Conservation (phyloP, 2,888 invertebrate genomes). For the Leucophenga maculata region DNA sequence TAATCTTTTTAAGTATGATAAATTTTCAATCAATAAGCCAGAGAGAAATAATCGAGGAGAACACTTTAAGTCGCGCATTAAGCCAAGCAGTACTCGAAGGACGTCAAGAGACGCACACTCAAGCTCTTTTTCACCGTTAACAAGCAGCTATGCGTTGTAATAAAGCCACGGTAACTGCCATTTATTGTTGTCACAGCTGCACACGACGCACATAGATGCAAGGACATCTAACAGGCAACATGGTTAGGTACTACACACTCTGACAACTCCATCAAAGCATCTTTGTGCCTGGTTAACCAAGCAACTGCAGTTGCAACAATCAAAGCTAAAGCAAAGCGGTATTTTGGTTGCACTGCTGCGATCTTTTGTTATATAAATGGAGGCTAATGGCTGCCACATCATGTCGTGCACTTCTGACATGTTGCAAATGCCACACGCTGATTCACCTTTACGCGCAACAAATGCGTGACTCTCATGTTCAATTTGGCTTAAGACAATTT, state of each 20-base stretch:
- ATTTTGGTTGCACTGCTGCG: too few relatives aligned
- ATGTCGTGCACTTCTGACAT: constrained; percentile 54
- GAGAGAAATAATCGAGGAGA: background rate
- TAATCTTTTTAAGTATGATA: constrained; percentile 34
- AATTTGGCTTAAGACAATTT: background rate
- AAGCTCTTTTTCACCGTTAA: background rate
- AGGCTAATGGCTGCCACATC: too few relatives aligned
- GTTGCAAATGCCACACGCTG: constrained; percentile 46
- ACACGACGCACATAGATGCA: background rate
- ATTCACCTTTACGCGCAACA: constrained; percentile 12
- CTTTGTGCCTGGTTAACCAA: too few relatives aligned
- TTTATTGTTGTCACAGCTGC: background rate
- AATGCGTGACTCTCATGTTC: constrained; percentile 13
- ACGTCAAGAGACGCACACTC: background rate
- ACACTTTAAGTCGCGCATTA: background rate
- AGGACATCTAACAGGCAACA: too few relatives aligned
- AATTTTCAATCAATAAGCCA: constrained; percentile 62
- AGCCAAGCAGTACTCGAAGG: background rate
- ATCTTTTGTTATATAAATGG: too few relatives aligned
- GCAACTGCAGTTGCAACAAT: too few relatives aligned
- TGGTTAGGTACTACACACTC: too few relatives aligned
- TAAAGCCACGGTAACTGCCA: constrained; percentile 17
- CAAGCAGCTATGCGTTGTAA: background rate
- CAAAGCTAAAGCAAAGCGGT: too few relatives aligned
- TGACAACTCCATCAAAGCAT: too few relatives aligned